Base-by-base conservation (phyloP, 64 coral and sea anemone species). In the Montipora sp. region DNA sequence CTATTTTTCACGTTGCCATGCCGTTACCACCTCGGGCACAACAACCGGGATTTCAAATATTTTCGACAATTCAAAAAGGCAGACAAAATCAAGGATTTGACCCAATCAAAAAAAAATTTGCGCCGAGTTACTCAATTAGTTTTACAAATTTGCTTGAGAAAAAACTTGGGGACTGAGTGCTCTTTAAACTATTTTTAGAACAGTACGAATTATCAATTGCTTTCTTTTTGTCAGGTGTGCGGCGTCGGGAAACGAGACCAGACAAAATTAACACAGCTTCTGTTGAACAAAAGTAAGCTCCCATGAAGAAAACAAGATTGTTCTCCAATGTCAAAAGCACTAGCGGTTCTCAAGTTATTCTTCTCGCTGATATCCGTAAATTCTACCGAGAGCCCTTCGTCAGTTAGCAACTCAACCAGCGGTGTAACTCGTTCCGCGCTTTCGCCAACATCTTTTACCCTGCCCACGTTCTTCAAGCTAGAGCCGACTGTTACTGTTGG, bases 241-340 rank as follows among this genome's bases (percentile, higher is more conserved):
- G 49, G 55, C 12, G 44, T 15, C 75, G 49, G 14, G 44, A 49
- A 18, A 48, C 13, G 47, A 46, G 24, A 60, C 76, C 46, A n/a
- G 45, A 59, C 24, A 21, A 63, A 61, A 66, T 10, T n/a, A 67
- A 5, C 63, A 70, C 43, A 78, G 75, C 14, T 48, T 48, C 47
- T 16, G 55, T 84, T 84, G 43, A 22, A 47, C 47, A 71, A 21
- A 84, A 45, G 18, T 22, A 67, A 48, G 65, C 45, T 47, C 82
- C 65, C 82, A 84, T 84, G 82, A 84, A 70, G 82, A 67, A 70
- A 18, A 84, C 59, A 87, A 78, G 80, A 8, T 77, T 89, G 12
- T 88, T 92, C 84, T 92, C 95, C 75, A 93, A 97, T 97, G 95
- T 97, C 95, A 90, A 94, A 97, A 94, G 95, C 92, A 94, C 75